Percentiles rank a stretch among this genome's conserved stretches.
phyloP scores from a whole-genome alignment of 2,113 vertebrate species.

The Nesoenas mayeri region DNA sequence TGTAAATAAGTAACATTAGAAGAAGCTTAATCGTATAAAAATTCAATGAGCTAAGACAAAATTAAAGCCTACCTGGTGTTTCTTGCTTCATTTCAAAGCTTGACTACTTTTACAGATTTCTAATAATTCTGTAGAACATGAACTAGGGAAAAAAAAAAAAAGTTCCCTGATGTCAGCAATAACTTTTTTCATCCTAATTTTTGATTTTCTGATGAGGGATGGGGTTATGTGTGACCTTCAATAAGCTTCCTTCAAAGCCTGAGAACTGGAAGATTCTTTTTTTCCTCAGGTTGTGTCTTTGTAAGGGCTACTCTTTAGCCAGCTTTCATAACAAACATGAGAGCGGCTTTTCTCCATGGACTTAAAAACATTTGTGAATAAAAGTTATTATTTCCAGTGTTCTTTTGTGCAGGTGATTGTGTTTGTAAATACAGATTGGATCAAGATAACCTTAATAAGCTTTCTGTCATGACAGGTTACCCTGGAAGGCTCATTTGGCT shows the following conservation, averaged over 20 bases:
- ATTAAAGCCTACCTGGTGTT: background rate
- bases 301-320: background rate
- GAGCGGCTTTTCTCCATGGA: background rate
- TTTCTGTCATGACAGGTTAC: background rate
- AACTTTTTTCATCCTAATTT: background rate
- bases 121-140: background rate
- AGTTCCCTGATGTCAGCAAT: background rate
- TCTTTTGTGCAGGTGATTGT: background rate
- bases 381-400: background rate
- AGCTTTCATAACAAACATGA: background rate
- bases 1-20: background rate
- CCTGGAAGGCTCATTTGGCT: background rate
- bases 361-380: background rate
- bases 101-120: background rate
- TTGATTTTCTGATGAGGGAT: background rate
- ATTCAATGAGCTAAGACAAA: background rate
- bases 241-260: background rate
- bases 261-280: background rate
- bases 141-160: background rate
- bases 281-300: background rate
- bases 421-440: background rate
- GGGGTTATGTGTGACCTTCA: background rate
- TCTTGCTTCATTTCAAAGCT: background rate
- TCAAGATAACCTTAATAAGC: background rate
- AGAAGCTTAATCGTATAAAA: background rate